These are phyloP conservation scores for Podarcis muralis DNA, from an alignment of 2,113 vertebrate species.

Conservation along the genomic window DNA sequence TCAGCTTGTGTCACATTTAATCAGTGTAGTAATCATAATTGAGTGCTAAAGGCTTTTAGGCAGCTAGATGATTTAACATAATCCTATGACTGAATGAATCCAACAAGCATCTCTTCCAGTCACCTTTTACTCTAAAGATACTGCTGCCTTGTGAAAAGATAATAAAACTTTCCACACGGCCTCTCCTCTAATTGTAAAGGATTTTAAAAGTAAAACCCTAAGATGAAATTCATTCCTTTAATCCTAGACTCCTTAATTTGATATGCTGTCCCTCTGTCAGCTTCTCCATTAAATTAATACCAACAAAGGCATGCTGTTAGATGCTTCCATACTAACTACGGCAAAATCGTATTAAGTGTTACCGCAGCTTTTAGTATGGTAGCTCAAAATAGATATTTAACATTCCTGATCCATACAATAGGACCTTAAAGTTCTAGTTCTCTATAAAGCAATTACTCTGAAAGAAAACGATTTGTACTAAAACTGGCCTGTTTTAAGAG, in stretches of 20 bases:
- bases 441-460: not conserved
- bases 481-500: no score
- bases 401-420: not conserved
- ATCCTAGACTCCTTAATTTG: constrained; percentile 40
- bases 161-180: constrained; percentile 29
- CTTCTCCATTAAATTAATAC: not conserved
- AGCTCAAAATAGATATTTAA: not conserved
- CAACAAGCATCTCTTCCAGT: constrained; percentile 48
- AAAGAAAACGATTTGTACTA: no score
- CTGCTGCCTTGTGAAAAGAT: constrained; percentile 46
- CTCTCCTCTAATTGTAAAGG: constrained; percentile 45
- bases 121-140: constrained; percentile 47
- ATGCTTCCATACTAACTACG: fast-evolving
- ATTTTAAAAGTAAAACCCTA: constrained; percentile 60
- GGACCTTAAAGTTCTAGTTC: not conserved
- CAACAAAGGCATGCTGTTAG: constrained; percentile 16
- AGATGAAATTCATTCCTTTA: constrained; percentile 50
- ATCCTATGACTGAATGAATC: constrained; percentile 55
- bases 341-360: constrained; percentile 29
- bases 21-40: constrained; percentile 62
- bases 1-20: constrained; percentile 52
- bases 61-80: constrained; percentile 55
- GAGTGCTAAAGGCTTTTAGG: constrained; percentile 46
- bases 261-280: constrained; percentile 37
- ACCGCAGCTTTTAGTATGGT: not conserved